phyloP scores from a whole-genome alignment of 1,140 invertebrate genomes.

The Penaeus japonicus region DNA sequence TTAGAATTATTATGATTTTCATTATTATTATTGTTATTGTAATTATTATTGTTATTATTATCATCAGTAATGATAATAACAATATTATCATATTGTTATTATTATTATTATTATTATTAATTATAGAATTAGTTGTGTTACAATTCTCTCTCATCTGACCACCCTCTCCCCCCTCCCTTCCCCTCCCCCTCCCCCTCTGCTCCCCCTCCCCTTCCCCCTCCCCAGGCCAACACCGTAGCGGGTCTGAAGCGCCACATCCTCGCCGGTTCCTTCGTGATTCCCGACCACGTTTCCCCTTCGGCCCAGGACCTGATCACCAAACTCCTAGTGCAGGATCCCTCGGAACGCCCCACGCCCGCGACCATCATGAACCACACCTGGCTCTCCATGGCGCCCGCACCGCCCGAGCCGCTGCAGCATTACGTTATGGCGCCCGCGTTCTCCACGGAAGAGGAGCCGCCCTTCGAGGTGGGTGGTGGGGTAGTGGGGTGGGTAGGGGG shows the following conservation, averaged over 20 bases:
- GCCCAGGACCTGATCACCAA: constrained; percentile 4
- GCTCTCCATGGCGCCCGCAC: background rate
- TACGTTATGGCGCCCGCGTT: constrained; percentile 15
- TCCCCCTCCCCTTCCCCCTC: no score
- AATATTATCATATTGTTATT: no score
- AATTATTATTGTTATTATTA: no score
- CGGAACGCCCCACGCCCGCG: background rate
- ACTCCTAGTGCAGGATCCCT: constrained; percentile 11
- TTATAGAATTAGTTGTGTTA: no score
- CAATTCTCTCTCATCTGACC: no score
- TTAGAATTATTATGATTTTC: no score
- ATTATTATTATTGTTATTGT: no score
- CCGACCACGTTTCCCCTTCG: background rate
- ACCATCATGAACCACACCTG: background rate
- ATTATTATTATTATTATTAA: no score
- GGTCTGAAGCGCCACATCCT: constrained; percentile 53
- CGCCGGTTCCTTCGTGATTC: constrained; percentile 27
- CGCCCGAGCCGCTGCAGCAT: background rate
- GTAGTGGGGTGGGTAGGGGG: background rate
- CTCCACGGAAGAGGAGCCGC: background rate
- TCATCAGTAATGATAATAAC: no score
- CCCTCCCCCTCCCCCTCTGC: background rate
- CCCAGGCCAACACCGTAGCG: constrained; percentile 35
- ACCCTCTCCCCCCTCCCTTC: no score
- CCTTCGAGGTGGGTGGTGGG: background rate